Evolutionary conservation across 1,140 invertebrate species (phyloP), one percentile per base, ranked within the genome.

Genomic region (Hylyphantes graminicola): DNA sequence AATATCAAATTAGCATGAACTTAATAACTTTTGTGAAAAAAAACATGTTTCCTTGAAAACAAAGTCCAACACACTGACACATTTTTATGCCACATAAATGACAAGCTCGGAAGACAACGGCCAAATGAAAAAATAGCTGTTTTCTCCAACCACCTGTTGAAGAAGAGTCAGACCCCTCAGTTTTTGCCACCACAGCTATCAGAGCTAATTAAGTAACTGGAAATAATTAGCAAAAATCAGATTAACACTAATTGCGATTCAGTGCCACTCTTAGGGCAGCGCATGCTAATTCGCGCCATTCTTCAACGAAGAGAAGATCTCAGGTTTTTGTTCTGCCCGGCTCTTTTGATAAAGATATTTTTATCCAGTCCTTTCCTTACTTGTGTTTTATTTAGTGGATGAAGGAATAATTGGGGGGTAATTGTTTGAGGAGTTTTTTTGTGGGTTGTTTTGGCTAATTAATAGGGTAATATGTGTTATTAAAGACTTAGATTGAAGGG

Each of bases 171-270:
- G 35, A 35, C 35, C 73, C 73, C 64, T 74, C 73, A 73, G 72
- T 84, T 84, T 84, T 84, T 84, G 54, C 80, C 70, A 74, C 70
- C 61, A 53, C 61, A 77, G 81, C 81, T 77, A 84, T 84, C 81
- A 84, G 70, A 67, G 81, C 81, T 84, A 84, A 84, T 84, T 84
- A 84, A 84, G 81, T 84, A 84, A 84, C 72, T 61, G 81, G 65
- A 74, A 84, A 84, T 84, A 84, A 84, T 84, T 84, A 84, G 74
- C 81, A 84, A 84, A 84, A 84, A 84, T 84, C 81, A 84, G 81
- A 84, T 84, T 84, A 84, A 65, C 73, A 54, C 81, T 84, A 84
- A 84, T 84, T 84, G 65, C 81, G n/a, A 84, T 84, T 84, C 81
- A 84, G 63, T 76, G 81, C 80, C 80, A 82, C 19, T 72, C 61